These are phyloP conservation scores for Drosophila lutescens DNA, from an alignment of 2,888 invertebrate species.

Conservation along the genomic window DNA sequence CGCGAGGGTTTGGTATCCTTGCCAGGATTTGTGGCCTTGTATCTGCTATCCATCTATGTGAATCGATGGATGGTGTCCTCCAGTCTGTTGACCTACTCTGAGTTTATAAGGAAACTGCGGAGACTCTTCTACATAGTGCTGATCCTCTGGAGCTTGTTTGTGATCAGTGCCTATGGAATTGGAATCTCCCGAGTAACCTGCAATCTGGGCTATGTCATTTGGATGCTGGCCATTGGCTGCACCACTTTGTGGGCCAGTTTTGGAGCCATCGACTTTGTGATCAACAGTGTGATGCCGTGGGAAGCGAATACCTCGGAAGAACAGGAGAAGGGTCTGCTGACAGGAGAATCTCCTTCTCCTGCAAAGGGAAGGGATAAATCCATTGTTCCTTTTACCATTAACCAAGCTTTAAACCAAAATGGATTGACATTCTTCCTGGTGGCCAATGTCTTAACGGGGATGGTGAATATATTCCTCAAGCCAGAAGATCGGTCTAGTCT, in stretches of 20 bases:
- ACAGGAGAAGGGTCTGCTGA: constrained; percentile 44
- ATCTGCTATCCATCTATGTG: constrained; percentile 90
- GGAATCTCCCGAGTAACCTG: constrained; percentile 92
- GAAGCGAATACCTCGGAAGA: constrained; percentile 72
- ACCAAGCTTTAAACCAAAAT: constrained; percentile 90
- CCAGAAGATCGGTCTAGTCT: constrained; percentile 86
- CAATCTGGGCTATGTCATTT: constrained; percentile 93
- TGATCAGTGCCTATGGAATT: constrained; percentile 85
- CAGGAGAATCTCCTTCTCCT: background rate
- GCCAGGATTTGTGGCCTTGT: constrained; percentile 93
- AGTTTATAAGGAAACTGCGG: constrained; percentile 72
- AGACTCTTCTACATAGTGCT: constrained; percentile 69
- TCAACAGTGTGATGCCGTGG: constrained; percentile 42
- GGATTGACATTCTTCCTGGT: constrained; percentile 92
- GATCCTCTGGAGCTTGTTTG: constrained; percentile 85
- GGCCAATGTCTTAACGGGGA: constrained; percentile 93
- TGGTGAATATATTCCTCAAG: constrained; percentile 89
- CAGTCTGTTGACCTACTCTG: constrained; percentile 65
- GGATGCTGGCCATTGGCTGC: constrained; percentile 88
- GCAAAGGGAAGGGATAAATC: background rate
- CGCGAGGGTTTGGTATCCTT: constrained; percentile 96
- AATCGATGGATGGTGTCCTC: constrained; percentile 85
- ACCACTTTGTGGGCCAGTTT: constrained; percentile 88
- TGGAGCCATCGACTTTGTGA: constrained; percentile 83
- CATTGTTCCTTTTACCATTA: constrained; percentile 39